Base-by-base conservation (phyloP, 2,797 vertebrate species). In the Tokudaia tokunoshimensis region DNA sequence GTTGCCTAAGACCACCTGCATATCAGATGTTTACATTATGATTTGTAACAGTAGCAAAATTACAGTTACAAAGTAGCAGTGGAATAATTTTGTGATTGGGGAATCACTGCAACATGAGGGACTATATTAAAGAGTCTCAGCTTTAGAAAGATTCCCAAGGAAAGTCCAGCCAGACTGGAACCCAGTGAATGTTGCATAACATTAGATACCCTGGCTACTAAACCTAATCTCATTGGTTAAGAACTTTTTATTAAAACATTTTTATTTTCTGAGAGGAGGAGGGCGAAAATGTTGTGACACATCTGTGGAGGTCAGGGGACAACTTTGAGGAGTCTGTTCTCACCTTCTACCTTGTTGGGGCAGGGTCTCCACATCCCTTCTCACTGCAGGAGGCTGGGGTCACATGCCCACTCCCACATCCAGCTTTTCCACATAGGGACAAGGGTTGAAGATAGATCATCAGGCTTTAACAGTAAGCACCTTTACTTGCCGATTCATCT, bases 181-280 rank as follows among this genome's bases (percentile, higher is more conserved):
- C 12, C 57, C 8, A 0, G 63, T 34, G 37, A 85, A 44, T 1
- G 1, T 50, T 88, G 17, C 37, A 31, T 1, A 85, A 44, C 22
- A 84, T 15, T 85, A 88, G 52, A 81, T 1, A 79, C 31, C 41
- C 20, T 65, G n/a, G 61, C 11, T 67, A 50, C 24, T 61, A 47
- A 24, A 20, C 34, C 20, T 87, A 90, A 95, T 75, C 78, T 95
- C 8, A 76, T 47, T 90, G 59, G 19, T 79, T 37, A 93, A 95
- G 50, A 17, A 9, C 8, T 59, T 41, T 82, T 47, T n/a, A 55
- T 59, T 59, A 59, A 63, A 26, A 63, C 41, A 63, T 3, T n/a
- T 59, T 61, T 61, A 63, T 44, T 65, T 47, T 85, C 31, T 50
- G 17, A 85, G 61, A 50, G 29, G 41, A 65, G 59, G 9, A 65